Base-by-base conservation (phyloP, 2,888 invertebrate genomes). In the Plagodis pulveraria region DNA sequence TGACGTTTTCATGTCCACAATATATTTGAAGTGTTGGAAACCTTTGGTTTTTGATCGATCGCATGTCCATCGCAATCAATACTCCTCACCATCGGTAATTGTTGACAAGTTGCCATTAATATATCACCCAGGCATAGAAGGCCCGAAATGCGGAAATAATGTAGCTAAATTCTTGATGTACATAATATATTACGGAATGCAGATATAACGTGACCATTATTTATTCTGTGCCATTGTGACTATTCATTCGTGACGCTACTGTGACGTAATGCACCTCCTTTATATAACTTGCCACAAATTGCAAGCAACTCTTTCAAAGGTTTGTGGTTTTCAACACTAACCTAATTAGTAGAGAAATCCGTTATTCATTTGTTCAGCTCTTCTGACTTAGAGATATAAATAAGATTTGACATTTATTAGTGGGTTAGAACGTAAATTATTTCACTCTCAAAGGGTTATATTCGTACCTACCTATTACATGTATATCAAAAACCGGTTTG, bases 121-220 rank as follows among this genome's bases (percentile, higher is more conserved):
- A n/a, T n/a, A n/a, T n/a, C n/a, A n/a, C n/a, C n/a, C n/a, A n/a
- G n/a, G n/a, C n/a, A n/a, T n/a, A 44, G 50, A 56, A 48, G 46
- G 50, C 50, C 49, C 43, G 45, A 62, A 63, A 55, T 55, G 45
- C 52, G 58, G 58, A 58, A 50, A 50, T 61, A 53, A 55, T 45
- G 41, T 47, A 49, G 22, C 56, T 5, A 58, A 34, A 46, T 36
- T 53, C 47, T 7, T 34, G 7, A 42, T 36, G 22, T 22, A 40
- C 45, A 33, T 9, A 36, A 5, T 36, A 10, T 40, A 40, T 7
- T 40, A 9, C 8, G 40, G 40, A 40, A 42, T 42, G 42, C 12
- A 42, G 12, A 42, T n/a, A 36, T 6, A 36, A 41, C 41, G 41
- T 41, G 41, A 11, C 32, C 2, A 44, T 22, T 22, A 22, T 22